Evolutionary conservation across 2,888 invertebrate species (phyloP).

Genomic region (Esperia sulphurella): DNA sequence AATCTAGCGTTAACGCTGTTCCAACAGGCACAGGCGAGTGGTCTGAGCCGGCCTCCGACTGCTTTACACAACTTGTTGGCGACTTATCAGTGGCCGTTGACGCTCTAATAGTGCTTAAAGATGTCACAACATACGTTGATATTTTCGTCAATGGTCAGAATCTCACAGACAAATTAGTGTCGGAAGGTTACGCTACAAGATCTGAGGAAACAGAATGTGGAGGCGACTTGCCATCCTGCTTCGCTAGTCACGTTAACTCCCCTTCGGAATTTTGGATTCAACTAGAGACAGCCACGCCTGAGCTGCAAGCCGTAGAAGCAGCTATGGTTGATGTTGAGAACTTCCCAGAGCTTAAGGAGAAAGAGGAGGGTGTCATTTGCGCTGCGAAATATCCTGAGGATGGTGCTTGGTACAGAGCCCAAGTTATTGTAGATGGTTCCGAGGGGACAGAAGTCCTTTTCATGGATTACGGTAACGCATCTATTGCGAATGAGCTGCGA

Average conservation of each 20-base stretch:
- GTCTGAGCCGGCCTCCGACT: constrained; percentile 81
- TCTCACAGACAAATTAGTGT: constrained; percentile 80
- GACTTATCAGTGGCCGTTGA: constrained; percentile 71
- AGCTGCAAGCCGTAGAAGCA: constrained; percentile 79
- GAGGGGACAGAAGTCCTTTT: constrained; percentile 81
- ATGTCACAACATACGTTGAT: constrained; percentile 81
- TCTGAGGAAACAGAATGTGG: constrained; percentile 69
- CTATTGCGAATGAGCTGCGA: constrained; percentile 77
- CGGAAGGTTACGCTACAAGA: constrained; percentile 78
- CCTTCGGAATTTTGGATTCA: constrained; percentile 90
- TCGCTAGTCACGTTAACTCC: constrained; percentile 86
- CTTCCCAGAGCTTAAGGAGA: constrained; percentile 67
- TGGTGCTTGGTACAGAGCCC: constrained; percentile 83
- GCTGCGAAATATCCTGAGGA: constrained; percentile 84
- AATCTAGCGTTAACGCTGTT: constrained; percentile 83
- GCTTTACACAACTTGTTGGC: constrained; percentile 73
- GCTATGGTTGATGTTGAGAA: constrained; percentile 77
- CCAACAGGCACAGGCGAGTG: constrained; percentile 82
- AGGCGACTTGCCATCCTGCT: constrained; percentile 78
- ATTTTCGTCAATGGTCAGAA: constrained; percentile 80
- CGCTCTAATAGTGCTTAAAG: constrained; percentile 77
- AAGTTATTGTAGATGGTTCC: constrained; percentile 77
- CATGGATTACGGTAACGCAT: constrained; percentile 84
- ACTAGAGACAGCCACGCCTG: constrained; percentile 79
- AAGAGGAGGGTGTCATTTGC: constrained; percentile 77